Base-by-base conservation (phyloP, 2,797 vertebrate genomes). In the Rhyacichthys aspro region DNA sequence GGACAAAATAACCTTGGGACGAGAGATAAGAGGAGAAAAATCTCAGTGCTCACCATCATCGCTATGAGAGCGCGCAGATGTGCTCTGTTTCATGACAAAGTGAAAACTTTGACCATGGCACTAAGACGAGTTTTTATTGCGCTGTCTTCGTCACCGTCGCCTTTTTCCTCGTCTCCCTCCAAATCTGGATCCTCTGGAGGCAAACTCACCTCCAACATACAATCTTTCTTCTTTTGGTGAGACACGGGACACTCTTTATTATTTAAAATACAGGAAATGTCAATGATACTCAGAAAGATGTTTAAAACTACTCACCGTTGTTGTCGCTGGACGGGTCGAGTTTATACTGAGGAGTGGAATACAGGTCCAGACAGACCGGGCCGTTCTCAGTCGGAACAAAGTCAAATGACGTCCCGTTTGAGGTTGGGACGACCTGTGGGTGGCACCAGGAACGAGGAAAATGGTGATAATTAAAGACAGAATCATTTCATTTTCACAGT, bases 1-100 rank as follows among this genome's bases (percentile, higher is more conserved):
- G 19, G 19, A 23, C 5, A 23, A 23, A 23, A 23, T 23, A 23
- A 23, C 19, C 5, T 23, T 23, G 19, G 2, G 5, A 23, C 5
- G 19, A 23, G 19, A 2, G 19, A 23, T n/a, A n/a, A n/a, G n/a
- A n/a, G n/a, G n/a, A n/a, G n/a, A n/a, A 28, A 28, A 28, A 28
- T 28, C 23, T 28, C 15, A n/a, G 43, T 3, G 87, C 96, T 84
- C 89, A 99, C 98, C 98, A 99, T 99, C 98, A 99, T 99, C 15
- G 98, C 94, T 33, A 99, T 99, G 23, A 99, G 94, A 81, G n/a
- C n/a, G 98, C 98, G 66, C 96, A 98, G 80, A 99, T 96, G 77
- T 99, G 81, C 98, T 99, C 83, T 99, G 98, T 65, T 98, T 98
- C 98, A 99, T 98, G 76, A 99, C 87, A 81, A 99, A 99, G 36